A percentile compares a stretch with the other conserved stretches of the same genome.
These are phyloP conservation scores for Hybos culiciformis DNA, from an alignment of 2,888 invertebrate species.

Conservation along the genomic window DNA sequence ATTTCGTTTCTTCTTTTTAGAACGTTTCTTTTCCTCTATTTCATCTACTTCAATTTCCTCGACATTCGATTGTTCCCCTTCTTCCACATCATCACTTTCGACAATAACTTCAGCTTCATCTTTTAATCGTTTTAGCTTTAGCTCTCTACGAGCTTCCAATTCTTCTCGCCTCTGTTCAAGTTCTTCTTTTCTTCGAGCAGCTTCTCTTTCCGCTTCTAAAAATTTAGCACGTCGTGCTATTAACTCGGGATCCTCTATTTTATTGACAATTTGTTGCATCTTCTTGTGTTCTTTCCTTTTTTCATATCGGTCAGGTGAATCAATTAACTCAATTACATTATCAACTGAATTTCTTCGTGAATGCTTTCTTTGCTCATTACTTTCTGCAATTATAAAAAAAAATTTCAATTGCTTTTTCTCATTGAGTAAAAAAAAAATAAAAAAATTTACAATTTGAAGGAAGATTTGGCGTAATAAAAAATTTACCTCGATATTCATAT, in stretches of 20 bases:
- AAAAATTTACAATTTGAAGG: no score
- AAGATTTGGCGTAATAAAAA: no score
- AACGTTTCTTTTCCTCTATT: not conserved
- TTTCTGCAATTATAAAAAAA: no score
- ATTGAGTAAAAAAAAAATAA: no score
- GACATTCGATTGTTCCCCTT: not conserved
- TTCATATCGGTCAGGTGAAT: conserved; percentile 33
- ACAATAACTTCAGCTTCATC: no score
- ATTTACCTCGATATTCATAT: no score
- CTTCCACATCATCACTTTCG: not conserved
- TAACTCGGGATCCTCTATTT: conserved; percentile 36
- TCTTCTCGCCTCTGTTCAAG: conserved; percentile 57
- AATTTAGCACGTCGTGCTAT: conserved; percentile 50
- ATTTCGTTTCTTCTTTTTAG: not conserved
- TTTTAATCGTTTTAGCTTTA: conserved; percentile 38
- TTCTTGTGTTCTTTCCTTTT: not conserved
- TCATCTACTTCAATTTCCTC: not conserved
- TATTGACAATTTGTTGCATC: conserved; percentile 7
- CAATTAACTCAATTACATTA: conserved; percentile 36
- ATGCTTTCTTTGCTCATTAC: conserved; percentile 10
- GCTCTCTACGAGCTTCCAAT: conserved; percentile 54
- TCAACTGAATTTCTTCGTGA: conserved; percentile 17
- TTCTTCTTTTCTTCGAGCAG: conserved; percentile 62
- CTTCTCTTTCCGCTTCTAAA: conserved; percentile 59
- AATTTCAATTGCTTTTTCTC: no score